Evolutionary conservation across 2,888 invertebrate genomes (phyloP).

Genomic region (Adelognathus sp.): DNA sequence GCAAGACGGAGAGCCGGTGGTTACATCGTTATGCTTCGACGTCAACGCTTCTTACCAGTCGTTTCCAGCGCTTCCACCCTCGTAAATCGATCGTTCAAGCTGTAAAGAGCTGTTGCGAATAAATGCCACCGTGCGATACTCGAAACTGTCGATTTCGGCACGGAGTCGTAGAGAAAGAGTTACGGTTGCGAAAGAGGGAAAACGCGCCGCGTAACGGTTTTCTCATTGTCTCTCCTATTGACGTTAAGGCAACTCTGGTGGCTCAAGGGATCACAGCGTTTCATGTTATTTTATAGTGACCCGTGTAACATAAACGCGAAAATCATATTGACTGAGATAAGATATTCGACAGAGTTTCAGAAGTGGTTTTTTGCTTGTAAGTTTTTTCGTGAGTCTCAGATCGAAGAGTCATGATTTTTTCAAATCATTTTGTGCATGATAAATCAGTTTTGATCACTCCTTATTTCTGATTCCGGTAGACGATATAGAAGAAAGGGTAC

Average conservation of each 20-base stretch:
- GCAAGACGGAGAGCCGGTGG: background rate
- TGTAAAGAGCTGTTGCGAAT: slow-evolving; percentile 36
- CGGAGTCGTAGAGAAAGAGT: slow-evolving; percentile 25
- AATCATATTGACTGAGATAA: too few species aligned
- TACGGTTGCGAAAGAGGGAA: slow-evolving; percentile 12
- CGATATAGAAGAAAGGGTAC: too few species aligned
- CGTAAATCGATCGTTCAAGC: slow-evolving; percentile 39
- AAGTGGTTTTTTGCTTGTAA: too few species aligned
- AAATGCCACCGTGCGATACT: slow-evolving; percentile 28
- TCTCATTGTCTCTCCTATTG: slow-evolving; percentile 4
- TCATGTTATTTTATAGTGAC: too few species aligned
- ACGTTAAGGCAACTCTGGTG: background rate
- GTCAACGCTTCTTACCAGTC: background rate
- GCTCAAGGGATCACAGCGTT: background rate
- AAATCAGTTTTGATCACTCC: too few species aligned
- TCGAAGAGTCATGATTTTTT: too few species aligned
- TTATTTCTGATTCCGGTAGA: too few species aligned
- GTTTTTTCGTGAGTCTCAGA: too few species aligned
- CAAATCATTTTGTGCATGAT: too few species aligned
- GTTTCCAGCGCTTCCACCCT: slow-evolving; percentile 24
- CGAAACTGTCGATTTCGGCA: slow-evolving; percentile 19
- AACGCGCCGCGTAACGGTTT: background rate
- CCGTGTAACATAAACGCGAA: too few species aligned
- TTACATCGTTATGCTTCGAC: background rate
- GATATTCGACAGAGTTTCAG: too few species aligned